These are phyloP conservation scores for Chlamydotis undulata DNA, from an alignment of 2,113 vertebrate genomes.

Conservation along the genomic window DNA sequence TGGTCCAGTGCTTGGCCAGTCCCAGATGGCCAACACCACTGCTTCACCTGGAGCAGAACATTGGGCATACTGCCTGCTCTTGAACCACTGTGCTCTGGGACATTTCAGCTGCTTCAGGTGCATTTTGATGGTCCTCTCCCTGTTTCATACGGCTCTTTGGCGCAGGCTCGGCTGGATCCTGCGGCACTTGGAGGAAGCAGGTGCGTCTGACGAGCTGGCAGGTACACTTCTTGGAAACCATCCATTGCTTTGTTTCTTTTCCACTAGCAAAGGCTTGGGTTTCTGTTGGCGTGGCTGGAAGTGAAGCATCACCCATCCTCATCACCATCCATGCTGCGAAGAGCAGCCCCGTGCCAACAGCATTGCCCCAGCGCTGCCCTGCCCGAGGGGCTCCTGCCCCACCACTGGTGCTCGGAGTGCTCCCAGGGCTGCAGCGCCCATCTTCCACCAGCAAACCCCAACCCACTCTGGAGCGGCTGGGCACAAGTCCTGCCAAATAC, in stretches of 20 bases:
- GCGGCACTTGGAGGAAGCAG: not conserved
- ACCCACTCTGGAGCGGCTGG: not conserved
- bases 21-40: not conserved
- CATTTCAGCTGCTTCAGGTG: not conserved
- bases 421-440: not conserved
- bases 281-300: not conserved
- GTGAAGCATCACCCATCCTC: not conserved
- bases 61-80: accelerated
- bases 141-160: not conserved
- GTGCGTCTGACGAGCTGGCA: not conserved
- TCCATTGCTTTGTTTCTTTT: not conserved
- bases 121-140: not conserved
- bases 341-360: not conserved
- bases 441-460: accelerated
- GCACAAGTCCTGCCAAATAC: not conserved
- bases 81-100: accelerated
- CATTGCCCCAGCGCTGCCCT: not conserved
- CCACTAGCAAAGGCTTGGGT: not conserved
- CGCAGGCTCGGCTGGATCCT: not conserved
- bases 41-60: not conserved
- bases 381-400: not conserved
- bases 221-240: not conserved
- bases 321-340: not conserved
- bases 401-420: not conserved
- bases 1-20: not conserved